phyloP scores from a whole-genome alignment of 1,140 invertebrate genomes.

The Agrilus planipennis region DNA sequence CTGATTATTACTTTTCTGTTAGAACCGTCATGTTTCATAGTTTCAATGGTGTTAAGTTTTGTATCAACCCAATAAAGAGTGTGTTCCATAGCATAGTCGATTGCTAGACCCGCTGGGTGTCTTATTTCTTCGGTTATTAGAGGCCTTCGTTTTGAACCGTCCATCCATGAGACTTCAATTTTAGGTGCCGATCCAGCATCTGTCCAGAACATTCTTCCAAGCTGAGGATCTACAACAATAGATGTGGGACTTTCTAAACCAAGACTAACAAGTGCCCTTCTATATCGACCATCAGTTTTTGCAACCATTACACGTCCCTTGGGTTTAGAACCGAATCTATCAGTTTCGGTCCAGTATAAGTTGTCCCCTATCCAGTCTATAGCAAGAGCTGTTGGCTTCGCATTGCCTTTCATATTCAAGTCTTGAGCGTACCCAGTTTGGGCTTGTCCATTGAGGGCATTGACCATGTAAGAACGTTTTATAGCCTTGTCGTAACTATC shows the following conservation, averaged over 20 bases:
- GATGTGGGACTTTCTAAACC: conserved; percentile 73
- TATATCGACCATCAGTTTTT: conserved; percentile 80
- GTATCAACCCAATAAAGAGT: conserved; percentile 91
- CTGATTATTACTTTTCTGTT: conserved; percentile 61
- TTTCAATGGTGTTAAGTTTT: conserved; percentile 88
- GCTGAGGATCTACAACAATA: conserved; percentile 75
- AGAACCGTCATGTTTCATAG: conserved; percentile 71
- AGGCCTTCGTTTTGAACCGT: conserved; percentile 72
- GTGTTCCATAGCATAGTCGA: conserved; percentile 84
- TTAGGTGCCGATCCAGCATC: conserved; percentile 73
- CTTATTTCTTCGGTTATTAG: conserved; percentile 69
- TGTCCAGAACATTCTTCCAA: conserved; percentile 80
- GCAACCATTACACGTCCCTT: conserved; percentile 74
- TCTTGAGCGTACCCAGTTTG: conserved; percentile 81
- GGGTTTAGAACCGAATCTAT: conserved; percentile 57
- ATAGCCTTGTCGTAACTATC: conserved; percentile 82
- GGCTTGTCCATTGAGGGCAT: conserved; percentile 58
- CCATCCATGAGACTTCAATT: conserved; percentile 92
- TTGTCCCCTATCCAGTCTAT: conserved; percentile 89
- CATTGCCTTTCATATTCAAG: conserved; percentile 67
- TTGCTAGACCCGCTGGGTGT: conserved; percentile 74
- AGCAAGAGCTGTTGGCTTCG: conserved; percentile 71
- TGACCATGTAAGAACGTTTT: conserved; percentile 81
- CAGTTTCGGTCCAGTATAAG: conserved; percentile 88
- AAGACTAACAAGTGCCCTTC: conserved; percentile 57